A percentile compares a stretch with the other conserved stretches of the same genome.
phyloP scores from a whole-genome alignment of 2,797 vertebrate genomes.

The Poliocrania exsul region DNA sequence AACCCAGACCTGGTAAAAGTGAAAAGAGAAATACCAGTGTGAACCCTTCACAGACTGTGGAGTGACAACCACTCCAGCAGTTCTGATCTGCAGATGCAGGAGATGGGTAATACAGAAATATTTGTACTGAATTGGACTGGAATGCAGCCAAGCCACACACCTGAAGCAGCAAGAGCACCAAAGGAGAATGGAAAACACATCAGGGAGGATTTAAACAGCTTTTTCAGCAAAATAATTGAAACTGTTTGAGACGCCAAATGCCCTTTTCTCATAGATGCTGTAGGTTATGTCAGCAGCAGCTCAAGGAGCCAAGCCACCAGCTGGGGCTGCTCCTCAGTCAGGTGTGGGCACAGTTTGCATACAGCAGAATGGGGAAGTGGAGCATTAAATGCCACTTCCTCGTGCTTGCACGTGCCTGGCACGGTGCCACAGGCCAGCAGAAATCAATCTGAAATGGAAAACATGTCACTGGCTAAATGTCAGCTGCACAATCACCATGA shows the following conservation, averaged over 20 bases:
- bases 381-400: neutral
- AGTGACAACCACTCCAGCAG: neutral
- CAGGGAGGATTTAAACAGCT: neutral
- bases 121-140: neutral
- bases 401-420: neutral
- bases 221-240: neutral
- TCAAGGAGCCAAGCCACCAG: neutral
- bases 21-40: neutral
- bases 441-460: neutral
- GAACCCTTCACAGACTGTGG: neutral
- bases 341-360: neutral
- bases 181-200: neutral
- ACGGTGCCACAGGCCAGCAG: neutral
- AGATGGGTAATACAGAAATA: neutral
- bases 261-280: neutral
- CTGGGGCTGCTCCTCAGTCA: neutral
- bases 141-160: neutral
- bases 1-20: neutral
- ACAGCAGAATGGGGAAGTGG: neutral
- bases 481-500: neutral
- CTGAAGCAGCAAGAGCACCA: neutral
- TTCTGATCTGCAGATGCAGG: neutral
- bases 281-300: neutral
- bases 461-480: conserved; percentile 1
- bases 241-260: neutral